phyloP scores from a whole-genome alignment of 2,888 invertebrate genomes.

The Nomada ruficornis region DNA sequence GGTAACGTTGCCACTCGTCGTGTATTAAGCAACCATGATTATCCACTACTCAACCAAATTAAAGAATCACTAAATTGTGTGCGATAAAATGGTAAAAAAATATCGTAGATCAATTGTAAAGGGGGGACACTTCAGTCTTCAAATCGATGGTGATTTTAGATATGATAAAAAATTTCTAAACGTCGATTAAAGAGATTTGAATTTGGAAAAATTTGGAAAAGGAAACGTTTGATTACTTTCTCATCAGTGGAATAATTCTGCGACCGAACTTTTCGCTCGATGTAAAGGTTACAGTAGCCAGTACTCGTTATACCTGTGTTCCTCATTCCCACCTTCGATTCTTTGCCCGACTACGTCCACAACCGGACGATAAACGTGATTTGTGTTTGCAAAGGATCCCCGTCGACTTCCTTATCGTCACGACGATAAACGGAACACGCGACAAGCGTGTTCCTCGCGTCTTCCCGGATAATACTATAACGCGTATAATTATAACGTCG shows the following conservation, averaged over 20 bases:
- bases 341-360: conserved; percentile 17
- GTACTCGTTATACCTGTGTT: conserved; percentile 18
- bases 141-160: no score
- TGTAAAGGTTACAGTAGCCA: not conserved
- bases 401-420: conserved; percentile 25
- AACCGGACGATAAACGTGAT: conserved; percentile 46
- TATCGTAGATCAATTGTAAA: no score
- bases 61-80: no score
- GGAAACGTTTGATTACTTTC: no score
- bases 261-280: not conserved
- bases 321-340: conserved; percentile 19
- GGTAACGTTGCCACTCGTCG: not conserved
- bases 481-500: conserved; percentile 62
- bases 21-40: no score
- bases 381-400: conserved; percentile 18
- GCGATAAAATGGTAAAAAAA: no score
- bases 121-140: no score
- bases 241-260: no score
- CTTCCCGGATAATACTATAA: conserved; percentile 56
- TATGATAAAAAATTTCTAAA: no score
- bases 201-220: no score
- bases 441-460: conserved; percentile 20
- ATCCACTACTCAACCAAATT: no score
- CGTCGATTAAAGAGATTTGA: no score
- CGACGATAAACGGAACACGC: conserved; percentile 42